Evolutionary conservation across 1,140 invertebrate genomes (phyloP).

Genomic region (Aphelenchoides fujianensis): DNA sequence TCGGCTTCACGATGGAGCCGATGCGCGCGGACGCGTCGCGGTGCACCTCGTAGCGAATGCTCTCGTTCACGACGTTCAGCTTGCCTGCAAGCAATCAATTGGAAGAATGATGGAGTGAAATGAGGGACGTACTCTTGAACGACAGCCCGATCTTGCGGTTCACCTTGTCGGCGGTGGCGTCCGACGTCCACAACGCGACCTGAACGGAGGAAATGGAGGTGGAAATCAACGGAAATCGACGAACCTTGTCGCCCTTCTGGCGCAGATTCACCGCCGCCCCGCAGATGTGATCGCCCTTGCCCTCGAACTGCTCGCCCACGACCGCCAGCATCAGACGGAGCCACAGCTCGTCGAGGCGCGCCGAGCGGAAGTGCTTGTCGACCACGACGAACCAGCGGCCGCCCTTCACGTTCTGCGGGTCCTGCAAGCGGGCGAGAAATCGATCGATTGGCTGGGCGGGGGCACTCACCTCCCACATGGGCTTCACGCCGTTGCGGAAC

Average conservation of each 20-base stretch:
- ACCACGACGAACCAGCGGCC: constrained; percentile 82
- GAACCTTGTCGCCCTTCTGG: constrained; percentile 84
- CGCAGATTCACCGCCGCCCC: constrained; percentile 92
- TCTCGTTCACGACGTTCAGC: constrained; percentile 53
- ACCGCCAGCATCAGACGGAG: constrained; percentile 86
- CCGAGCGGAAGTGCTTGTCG: constrained; percentile 45
- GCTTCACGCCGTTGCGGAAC: constrained; percentile 82
- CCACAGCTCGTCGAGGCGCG: constrained; percentile 86
- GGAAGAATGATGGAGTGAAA: too few relatives aligned
- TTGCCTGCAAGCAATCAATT: too few relatives aligned
- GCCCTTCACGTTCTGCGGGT: constrained; percentile 80
- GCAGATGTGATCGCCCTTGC: constrained; percentile 82
- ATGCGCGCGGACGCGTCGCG: constrained; percentile 58
- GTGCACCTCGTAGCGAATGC: constrained; percentile 60
- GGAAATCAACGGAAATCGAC: too few relatives aligned
- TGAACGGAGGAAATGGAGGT: too few relatives aligned
- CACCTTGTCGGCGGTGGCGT: constrained; percentile 74
- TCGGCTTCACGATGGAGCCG: constrained; percentile 58
- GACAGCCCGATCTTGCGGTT: constrained; percentile 68
- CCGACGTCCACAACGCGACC: constrained; percentile 76
- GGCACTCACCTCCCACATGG: constrained; percentile 99
- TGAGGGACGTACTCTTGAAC: too few relatives aligned
- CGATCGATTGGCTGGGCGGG: too few relatives aligned
- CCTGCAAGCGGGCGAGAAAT: too few relatives aligned
- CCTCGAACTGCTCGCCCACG: constrained; percentile 92